These are phyloP conservation scores for Lepidocolaptes lacrymiger DNA, from an alignment of 2,797 vertebrate genomes.

Conservation along the genomic window DNA sequence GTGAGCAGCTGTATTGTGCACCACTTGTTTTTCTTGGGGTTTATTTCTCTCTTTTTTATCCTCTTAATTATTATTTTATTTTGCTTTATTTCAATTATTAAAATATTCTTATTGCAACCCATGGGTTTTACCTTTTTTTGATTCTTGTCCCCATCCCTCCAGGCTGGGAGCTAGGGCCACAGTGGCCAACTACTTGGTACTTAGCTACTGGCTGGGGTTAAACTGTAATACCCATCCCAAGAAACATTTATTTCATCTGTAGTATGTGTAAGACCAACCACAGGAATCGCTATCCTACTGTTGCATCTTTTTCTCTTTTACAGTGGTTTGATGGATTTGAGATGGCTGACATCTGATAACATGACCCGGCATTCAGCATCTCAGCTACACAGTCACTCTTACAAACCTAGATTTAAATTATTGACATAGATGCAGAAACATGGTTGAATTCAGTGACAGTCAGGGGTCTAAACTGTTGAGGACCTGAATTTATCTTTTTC, in stretches of 20 bases:
- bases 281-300: neutral
- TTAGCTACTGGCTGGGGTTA: neutral
- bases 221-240: neutral
- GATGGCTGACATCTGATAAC: neutral
- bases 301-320: neutral
- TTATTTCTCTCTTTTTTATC: neutral
- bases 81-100: neutral
- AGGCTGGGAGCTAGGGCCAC: rapidly evolving
- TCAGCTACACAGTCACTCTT: neutral
- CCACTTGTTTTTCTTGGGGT: neutral
- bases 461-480: neutral
- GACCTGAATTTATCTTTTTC: neutral
- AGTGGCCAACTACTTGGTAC: neutral
- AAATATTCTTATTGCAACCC: neutral
- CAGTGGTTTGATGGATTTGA: neutral
- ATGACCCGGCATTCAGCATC: neutral
- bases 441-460: neutral
- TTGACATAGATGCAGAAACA: neutral
- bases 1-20: neutral
- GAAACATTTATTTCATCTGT: neutral
- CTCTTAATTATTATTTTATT: neutral
- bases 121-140: neutral
- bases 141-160: neutral
- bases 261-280: neutral
- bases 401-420: neutral